phyloP scores from a whole-genome alignment of 1,140 invertebrate species.

The Lycorma delicatula region DNA sequence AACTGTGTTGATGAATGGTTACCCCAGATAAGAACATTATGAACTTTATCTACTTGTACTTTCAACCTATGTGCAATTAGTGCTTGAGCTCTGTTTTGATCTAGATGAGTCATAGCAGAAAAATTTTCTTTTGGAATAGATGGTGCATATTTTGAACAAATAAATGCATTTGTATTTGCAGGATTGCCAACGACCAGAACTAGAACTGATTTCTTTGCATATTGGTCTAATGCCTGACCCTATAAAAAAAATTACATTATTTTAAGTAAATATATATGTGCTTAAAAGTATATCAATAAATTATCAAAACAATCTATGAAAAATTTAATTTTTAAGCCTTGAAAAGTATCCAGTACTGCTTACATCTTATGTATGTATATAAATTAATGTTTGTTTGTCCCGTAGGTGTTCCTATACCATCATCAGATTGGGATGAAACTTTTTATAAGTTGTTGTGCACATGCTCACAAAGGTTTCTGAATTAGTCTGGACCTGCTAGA shows the following conservation, averaged over 20 bases:
- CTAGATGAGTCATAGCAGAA: conserved; percentile 94
- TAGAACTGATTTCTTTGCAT: conserved; percentile 91
- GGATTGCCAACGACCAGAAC: conserved; percentile 98
- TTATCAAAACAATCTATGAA: no score
- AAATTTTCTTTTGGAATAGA: conserved; percentile 96
- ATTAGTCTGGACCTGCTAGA: no score
- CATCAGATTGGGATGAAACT: no score
- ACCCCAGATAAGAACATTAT: conserved; percentile 97
- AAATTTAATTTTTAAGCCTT: no score
- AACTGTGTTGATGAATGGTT: conserved; percentile 99
- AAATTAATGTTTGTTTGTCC: no score
- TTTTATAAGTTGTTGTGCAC: no score
- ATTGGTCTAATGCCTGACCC: conserved; percentile 87
- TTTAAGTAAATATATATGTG: no score
- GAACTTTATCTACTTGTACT: conserved; percentile 31
- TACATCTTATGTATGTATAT: no score
- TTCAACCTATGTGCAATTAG: conserved; percentile 24
- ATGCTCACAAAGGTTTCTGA: no score
- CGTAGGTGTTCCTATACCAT: no score
- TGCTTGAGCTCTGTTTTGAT: conserved; percentile 69
- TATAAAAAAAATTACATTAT: conserved; percentile 27
- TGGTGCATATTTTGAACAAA: conserved; percentile 94
- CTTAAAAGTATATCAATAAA: no score
- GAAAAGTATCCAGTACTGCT: no score
- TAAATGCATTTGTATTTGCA: conserved; percentile 97